Evolutionary conservation across 1,140 invertebrate genomes (phyloP).

Genomic region (Philotrypesis tridentata): DNA sequence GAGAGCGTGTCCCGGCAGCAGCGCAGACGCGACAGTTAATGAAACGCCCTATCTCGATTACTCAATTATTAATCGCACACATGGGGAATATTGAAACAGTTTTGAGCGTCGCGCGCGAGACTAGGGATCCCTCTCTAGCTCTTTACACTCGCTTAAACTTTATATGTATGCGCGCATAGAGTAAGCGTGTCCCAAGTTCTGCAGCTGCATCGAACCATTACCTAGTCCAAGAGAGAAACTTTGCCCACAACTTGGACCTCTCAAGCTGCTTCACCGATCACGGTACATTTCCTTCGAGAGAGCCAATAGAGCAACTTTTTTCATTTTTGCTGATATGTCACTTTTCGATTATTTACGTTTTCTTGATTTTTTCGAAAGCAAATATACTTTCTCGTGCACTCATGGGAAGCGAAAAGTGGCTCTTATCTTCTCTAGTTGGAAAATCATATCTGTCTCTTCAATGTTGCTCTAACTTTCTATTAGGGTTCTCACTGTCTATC

Average conservation of each 20-base stretch:
- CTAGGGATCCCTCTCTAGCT: background rate
- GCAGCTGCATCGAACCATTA: background rate
- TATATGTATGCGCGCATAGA: background rate
- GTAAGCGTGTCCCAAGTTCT: background rate
- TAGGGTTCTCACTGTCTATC: too few species aligned
- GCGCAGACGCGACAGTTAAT: slow-evolving; percentile 12
- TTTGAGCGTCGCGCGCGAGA: background rate
- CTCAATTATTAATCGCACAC: slow-evolving; percentile 21
- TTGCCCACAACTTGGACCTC: background rate
- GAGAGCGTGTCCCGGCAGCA: background rate
- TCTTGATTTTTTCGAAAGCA: too few species aligned
- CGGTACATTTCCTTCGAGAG: background rate
- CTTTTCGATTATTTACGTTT: too few species aligned
- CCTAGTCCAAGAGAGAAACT: slow-evolving; percentile 1
- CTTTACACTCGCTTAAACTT: background rate
- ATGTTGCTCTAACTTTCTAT: too few species aligned
- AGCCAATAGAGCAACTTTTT: background rate
- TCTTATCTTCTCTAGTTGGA: too few species aligned
- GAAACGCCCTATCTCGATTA: slow-evolving; percentile 13
- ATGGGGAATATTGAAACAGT: slow-evolving; percentile 6
- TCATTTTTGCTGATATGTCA: background rate
- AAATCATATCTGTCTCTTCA: too few species aligned
- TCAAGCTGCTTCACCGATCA: background rate
- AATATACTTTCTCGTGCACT: too few species aligned
- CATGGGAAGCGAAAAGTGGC: too few species aligned